Conservation (phyloP, 2,888 invertebrate genomes). For the Nephrotoma appendiculata region DNA sequence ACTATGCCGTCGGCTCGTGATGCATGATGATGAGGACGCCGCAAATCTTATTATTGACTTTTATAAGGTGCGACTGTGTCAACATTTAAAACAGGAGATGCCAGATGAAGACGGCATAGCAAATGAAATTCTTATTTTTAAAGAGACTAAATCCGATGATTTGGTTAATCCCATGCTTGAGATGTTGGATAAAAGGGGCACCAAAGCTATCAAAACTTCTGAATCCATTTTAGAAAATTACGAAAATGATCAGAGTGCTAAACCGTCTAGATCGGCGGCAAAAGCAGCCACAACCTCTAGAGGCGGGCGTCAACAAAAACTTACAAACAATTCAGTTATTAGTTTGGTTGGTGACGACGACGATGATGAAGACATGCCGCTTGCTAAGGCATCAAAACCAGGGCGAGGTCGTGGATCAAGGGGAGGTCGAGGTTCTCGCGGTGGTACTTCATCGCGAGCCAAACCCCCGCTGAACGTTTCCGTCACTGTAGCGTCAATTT, state of each 20-base stretch:
- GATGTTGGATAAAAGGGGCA: slow-evolving; percentile 12
- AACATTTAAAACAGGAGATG: slow-evolving; percentile 35
- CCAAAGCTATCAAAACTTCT: slow-evolving; percentile 1
- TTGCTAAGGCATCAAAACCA: slow-evolving; percentile 21
- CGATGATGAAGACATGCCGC: slow-evolving; percentile 19
- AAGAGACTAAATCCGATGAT: slow-evolving; percentile 18
- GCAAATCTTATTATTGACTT: slow-evolving; percentile 36
- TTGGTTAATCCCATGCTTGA: slow-evolving; percentile 9
- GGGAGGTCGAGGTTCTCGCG: slow-evolving; percentile 21
- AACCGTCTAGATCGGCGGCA: slow-evolving; percentile 9
- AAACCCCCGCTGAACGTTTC: slow-evolving; percentile 10
- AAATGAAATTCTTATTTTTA: slow-evolving; percentile 34
- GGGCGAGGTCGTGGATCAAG: slow-evolving; percentile 16
- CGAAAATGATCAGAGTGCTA: slow-evolving; percentile 27
- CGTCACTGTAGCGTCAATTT: slow-evolving; percentile 5
- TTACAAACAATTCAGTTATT: neutral
- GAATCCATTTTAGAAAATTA: slow-evolving; percentile 34
- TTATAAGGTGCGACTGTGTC: slow-evolving; percentile 37
- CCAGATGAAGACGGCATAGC: slow-evolving; percentile 35
- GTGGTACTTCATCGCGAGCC: slow-evolving; percentile 19
- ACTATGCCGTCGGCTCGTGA: slow-evolving; percentile 52
- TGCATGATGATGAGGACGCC: slow-evolving; percentile 43
- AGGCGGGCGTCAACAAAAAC: slow-evolving; percentile 15
- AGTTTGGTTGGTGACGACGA: neutral
- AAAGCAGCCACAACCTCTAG: slow-evolving; percentile 14